phyloP scores from a whole-genome alignment of 2,888 invertebrate genomes.

The Rhagonycha lutea region DNA sequence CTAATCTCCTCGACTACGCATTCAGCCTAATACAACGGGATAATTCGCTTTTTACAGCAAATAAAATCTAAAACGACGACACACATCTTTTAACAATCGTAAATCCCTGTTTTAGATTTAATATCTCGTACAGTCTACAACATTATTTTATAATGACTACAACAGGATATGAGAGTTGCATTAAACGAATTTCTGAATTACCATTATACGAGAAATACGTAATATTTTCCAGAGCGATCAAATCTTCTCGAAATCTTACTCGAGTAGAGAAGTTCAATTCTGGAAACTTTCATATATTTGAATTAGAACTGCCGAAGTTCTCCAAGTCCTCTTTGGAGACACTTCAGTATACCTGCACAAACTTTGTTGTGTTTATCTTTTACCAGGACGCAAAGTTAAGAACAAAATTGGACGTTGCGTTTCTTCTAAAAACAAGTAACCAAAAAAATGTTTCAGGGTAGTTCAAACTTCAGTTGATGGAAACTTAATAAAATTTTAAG shows the following conservation, averaged over 20 bases:
- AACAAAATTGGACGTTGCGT: neutral
- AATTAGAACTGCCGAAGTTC: neutral
- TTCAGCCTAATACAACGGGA: neutral
- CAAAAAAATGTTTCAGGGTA: neutral
- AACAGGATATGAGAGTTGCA: neutral
- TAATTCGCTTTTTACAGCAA: neutral
- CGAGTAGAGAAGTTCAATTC: neutral
- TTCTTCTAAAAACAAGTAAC: neutral
- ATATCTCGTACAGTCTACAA: neutral
- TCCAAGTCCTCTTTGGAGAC: neutral
- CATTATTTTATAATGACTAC: neutral
- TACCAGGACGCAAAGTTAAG: neutral
- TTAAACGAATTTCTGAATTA: neutral
- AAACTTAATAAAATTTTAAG: neutral
- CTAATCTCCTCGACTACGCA: neutral
- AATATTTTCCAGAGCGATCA: neutral
- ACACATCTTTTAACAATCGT: neutral
- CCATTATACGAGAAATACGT: neutral
- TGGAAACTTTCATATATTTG: neutral
- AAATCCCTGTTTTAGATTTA: neutral
- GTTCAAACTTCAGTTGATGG: neutral
- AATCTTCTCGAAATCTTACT: neutral
- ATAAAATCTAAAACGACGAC: neutral
- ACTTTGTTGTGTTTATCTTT: conserved; percentile 3
- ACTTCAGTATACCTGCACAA: neutral